Base-by-base conservation (phyloP, 2,888 invertebrate species). In the Microctonus hyperodae region DNA sequence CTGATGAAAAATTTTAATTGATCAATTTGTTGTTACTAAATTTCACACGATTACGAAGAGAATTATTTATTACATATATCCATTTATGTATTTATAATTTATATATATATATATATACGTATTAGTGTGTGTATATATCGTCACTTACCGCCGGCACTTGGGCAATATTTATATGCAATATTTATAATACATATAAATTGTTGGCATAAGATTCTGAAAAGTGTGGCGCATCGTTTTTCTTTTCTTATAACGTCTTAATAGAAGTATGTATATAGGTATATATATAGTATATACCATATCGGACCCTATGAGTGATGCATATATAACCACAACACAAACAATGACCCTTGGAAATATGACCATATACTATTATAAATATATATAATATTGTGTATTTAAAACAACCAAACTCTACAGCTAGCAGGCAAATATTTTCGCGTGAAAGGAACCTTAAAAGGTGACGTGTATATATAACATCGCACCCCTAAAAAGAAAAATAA, bases 391-490 rank as follows among this genome's bases (percentile, higher is more conserved):
- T 63, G 55, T 55, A 63, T 40, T 55, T 55, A 62, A 51, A 67
- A 65, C 72, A 61, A 70, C 65, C 72, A 73, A 64, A 75, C 72
- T 20, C 6, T 37, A 40, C 11, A 76, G 69, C 73, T 69, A 62
- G 63, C 69, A 67, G 55, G 73, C 72, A 76, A 78, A 79, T 76
- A 78, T 74, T 76, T 76, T 76, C 68, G 72, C 71, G 69, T 68
- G 65, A 64, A 37, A 50, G 53, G 33, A 61, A 56, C 61, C 33
- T 60, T 37, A 35, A 58, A 57, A 67, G 51, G 64, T 64, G 59
- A 70, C 65, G 69, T 62, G 57, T 69, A 65, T 55, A n/a, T n/a
- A 23, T 50, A 11, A 22, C 58, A 50, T 53, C 37, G 35, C 28
- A 44, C 10, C 16, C 40, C 28, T 33, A 64, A 60, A 65, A 35